These are phyloP conservation scores for Carettochelys insculpta DNA, from an alignment of 2,113 vertebrate genomes.

Conservation along the genomic window DNA sequence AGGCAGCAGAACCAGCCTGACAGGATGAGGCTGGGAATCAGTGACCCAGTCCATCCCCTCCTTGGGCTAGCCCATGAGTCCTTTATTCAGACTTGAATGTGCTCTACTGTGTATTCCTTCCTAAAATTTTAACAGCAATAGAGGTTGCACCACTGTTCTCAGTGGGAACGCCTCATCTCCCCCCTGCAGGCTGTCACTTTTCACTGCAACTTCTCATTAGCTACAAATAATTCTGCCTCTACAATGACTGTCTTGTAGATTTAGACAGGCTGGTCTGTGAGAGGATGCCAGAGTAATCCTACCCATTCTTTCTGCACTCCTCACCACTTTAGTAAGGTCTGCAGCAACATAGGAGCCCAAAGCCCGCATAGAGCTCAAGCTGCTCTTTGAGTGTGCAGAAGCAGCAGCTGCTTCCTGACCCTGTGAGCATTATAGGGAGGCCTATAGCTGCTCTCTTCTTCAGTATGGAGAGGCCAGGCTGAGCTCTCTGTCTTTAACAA, in stretches of 20 bases:
- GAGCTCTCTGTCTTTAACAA: neutral
- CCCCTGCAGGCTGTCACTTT: neutral
- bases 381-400: neutral
- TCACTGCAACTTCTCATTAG: neutral
- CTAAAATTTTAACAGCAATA: neutral
- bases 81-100: neutral
- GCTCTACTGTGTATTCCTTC: neutral
- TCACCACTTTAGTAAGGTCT: neutral
- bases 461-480: neutral
- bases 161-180: neutral
- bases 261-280: no score
- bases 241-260: neutral
- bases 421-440: accelerated
- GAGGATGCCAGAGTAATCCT: no score
- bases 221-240: neutral
- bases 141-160: neutral
- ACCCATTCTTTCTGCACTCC: neutral
- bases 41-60: neutral
- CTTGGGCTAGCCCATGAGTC: neutral
- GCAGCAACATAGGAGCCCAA: accelerated
- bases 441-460: neutral
- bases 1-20: neutral
- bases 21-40: neutral
- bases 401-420: neutral
- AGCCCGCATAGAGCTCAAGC: neutral